Base-by-base conservation (phyloP, 2,888 invertebrate species). In the Silvanus unidentatus region DNA sequence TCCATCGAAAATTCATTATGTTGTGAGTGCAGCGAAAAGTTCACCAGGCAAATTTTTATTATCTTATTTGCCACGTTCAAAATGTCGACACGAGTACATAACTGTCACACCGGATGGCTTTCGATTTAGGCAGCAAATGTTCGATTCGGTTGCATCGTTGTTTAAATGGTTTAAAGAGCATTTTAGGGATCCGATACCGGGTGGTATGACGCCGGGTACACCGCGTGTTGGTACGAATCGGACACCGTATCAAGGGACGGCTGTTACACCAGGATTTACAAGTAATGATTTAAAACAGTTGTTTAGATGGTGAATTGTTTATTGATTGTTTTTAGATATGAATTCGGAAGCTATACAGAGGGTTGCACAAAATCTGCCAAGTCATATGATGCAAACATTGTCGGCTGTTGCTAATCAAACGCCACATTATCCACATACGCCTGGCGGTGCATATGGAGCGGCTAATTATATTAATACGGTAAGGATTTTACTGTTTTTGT, bases 151-250 rank as follows among this genome's bases (percentile, higher is more conserved):
- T 1, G 80, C 81, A 34, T 77, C 81, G 9, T 68, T 98, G 46
- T 79, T 99, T 60, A 85, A 88, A 48, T 99, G 97, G 97, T 99
- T 99, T 73, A 99, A 99, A 68, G 93, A 94, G 71, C 95, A 99
- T 70, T 99, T 94, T 75, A 77, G 92, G 53, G 96, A 97, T 64
- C 91, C 95, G 0, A 78, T 89, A 39, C 88, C 89, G 0, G 78
- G 78, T 3, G 77, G 78, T 2, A 77, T 78, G 14, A 88, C 88
- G 3, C 87, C 82, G 1, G 81, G 84, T 43, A 88, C 88, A 8
- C 86, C 87, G 1, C 77, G 84, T 52, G 76, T 75, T 53, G 73
- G 77, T 12, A 73, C 77, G 6, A 69, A 70, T 49, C 76, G 80
- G 58, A 81, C 81, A 34, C 80, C 81, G 0, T 80, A 60, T 46